Conservation (phyloP, 2,888 invertebrate species). For the Antitype chi region DNA sequence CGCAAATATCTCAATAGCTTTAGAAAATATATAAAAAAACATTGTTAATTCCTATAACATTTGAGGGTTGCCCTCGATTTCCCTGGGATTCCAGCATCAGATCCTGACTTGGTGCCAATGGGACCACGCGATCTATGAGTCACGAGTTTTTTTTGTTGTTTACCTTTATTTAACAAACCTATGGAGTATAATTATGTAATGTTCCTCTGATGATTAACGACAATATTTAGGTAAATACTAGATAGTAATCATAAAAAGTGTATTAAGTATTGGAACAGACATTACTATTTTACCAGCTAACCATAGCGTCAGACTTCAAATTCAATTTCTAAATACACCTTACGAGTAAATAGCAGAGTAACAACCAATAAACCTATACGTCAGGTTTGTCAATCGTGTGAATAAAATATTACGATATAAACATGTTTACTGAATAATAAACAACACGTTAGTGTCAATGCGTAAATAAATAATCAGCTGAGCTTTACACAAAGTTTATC, state of each 20-base stretch:
- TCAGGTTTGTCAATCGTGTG: constrained; percentile 13
- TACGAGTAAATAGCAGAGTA: not conserved
- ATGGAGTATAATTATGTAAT: too few species aligned
- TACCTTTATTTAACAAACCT: too few species aligned
- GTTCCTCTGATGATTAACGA: constrained; percentile 1
- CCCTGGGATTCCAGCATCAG: too few species aligned
- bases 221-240: constrained; percentile 8
- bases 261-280: not conserved
- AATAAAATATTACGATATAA: constrained; percentile 22
- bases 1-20: too few species aligned
- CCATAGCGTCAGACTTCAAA: not conserved
- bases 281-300: not conserved
- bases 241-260: constrained; percentile 19
- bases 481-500: constrained; percentile 25
- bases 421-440: constrained; percentile 42
- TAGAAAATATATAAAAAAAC: too few species aligned
- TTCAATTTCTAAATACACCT: constrained; percentile 16
- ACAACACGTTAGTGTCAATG: constrained; percentile 38
- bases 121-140: too few species aligned
- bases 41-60: too few species aligned
- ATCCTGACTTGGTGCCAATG: too few species aligned
- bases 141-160: too few species aligned
- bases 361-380: constrained; percentile 18
- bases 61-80: too few species aligned
- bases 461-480: constrained; percentile 45